Conservation (phyloP, 1,140 invertebrate genomes). For the Drosophila kikkawai region DNA sequence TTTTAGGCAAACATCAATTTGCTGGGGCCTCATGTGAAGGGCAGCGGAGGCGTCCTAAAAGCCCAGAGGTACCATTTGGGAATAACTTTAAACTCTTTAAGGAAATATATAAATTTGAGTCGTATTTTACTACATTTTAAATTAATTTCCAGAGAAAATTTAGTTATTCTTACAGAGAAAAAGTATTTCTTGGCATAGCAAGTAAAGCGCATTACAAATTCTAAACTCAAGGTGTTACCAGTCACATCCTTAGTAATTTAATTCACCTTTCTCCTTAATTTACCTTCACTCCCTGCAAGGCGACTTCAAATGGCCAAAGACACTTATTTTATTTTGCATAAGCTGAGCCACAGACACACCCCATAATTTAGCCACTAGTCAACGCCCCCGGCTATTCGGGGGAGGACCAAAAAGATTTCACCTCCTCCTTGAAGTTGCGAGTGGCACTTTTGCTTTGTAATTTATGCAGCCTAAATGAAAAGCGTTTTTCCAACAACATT, state of each 20-base stretch:
- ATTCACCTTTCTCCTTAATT: conserved; percentile 9
- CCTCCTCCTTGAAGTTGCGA: conserved; percentile 45
- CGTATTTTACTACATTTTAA: too few species aligned
- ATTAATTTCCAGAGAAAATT: not conserved
- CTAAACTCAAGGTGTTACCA: too few species aligned
- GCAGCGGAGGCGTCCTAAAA: not conserved
- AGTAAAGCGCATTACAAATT: not conserved
- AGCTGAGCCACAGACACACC: conserved; percentile 37
- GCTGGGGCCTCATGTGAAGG: conserved; percentile 39
- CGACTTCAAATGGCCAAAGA: conserved; percentile 37
- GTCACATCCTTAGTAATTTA: conserved; percentile 23
- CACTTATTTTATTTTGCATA: conserved; percentile 76
- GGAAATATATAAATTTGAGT: not conserved
- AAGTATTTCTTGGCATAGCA: too few species aligned
- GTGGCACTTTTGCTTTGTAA: conserved; percentile 77
- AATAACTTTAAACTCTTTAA: not conserved
- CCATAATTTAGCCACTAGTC: conserved; percentile 67
- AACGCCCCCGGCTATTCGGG: conserved; percentile 16
- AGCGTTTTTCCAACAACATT: conserved; percentile 76
- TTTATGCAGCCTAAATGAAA: conserved; percentile 78
- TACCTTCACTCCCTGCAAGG: not conserved
- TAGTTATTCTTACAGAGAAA: not conserved
- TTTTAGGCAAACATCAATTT: conserved; percentile 47
- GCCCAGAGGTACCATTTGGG: not conserved
- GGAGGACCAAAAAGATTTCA: conserved; percentile 32